phyloP scores from a whole-genome alignment of 2,113 vertebrate species.

The Platycercus adscitus region DNA sequence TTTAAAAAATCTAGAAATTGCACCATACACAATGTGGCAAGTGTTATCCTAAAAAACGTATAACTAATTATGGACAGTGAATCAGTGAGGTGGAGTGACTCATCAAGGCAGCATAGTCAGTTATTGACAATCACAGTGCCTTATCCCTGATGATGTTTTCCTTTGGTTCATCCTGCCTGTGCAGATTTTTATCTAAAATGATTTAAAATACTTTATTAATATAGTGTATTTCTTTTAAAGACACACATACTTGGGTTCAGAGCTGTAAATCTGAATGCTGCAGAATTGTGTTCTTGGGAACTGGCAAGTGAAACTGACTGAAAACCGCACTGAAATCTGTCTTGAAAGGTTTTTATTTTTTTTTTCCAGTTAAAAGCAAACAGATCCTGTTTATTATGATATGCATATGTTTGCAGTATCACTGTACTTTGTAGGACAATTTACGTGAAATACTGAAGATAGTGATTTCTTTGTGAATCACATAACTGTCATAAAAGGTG shows the following conservation, averaged over 20 bases:
- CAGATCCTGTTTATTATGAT: neutral
- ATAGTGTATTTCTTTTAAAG: neutral
- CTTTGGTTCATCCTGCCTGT: neutral
- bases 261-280: neutral
- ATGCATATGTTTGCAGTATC: neutral
- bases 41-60: neutral
- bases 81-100: neutral
- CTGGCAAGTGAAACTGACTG: neutral
- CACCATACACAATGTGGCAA: neutral
- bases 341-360: neutral
- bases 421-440: neutral
- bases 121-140: neutral
- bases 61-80: neutral
- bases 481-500: neutral
- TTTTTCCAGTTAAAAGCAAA: neutral
- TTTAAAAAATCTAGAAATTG: neutral
- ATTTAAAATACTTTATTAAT: neutral
- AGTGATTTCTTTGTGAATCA: neutral
- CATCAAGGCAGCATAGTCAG: neutral
- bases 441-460: neutral
- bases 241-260: neutral
- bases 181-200: neutral
- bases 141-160: neutral
- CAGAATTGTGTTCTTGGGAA: neutral
- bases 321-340: neutral